phyloP scores from a whole-genome alignment of 2,888 invertebrate genomes.

The Sinohyriopsis cumingii region DNA sequence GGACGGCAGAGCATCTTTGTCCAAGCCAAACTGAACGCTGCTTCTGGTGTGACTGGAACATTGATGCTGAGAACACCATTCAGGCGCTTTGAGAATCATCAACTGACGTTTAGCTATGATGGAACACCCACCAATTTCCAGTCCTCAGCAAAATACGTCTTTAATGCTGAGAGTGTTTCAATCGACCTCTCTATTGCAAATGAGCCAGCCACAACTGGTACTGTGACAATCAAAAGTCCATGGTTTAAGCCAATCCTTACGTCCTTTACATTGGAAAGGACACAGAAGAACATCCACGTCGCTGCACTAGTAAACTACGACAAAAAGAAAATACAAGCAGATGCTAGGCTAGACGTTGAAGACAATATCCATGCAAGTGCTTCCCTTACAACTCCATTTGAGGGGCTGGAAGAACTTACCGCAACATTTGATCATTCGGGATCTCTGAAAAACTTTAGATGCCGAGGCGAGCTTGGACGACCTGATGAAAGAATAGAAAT shows the following conservation, averaged over 20 bases:
- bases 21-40: slow-evolving; percentile 3
- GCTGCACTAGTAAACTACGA: slow-evolving; percentile 13
- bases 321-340: slow-evolving; percentile 10
- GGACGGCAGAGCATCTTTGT: not conserved
- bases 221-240: no score
- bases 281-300: slow-evolving; percentile 11
- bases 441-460: slow-evolving; percentile 12
- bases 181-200: no score
- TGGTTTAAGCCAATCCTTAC: no score
- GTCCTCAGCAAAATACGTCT: slow-evolving; percentile 7
- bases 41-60: slow-evolving; percentile 18
- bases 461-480: slow-evolving; percentile 19
- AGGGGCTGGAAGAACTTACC: slow-evolving; percentile 27
- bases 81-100: slow-evolving; percentile 9
- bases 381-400: slow-evolving; percentile 37
- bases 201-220: no score
- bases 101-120: slow-evolving; percentile 8
- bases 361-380: slow-evolving; percentile 23
- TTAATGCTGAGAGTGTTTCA: slow-evolving; percentile 3
- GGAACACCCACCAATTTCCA: slow-evolving; percentile 16
- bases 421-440: slow-evolving; percentile 36
- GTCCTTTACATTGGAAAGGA: no score
- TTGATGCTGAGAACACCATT: slow-evolving; percentile 29
- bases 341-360: slow-evolving; percentile 2
- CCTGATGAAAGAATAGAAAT: slow-evolving; percentile 19